These are phyloP conservation scores for Smutsia gigantea DNA, from an alignment of 2,797 vertebrate genomes.

Conservation along the genomic window DNA sequence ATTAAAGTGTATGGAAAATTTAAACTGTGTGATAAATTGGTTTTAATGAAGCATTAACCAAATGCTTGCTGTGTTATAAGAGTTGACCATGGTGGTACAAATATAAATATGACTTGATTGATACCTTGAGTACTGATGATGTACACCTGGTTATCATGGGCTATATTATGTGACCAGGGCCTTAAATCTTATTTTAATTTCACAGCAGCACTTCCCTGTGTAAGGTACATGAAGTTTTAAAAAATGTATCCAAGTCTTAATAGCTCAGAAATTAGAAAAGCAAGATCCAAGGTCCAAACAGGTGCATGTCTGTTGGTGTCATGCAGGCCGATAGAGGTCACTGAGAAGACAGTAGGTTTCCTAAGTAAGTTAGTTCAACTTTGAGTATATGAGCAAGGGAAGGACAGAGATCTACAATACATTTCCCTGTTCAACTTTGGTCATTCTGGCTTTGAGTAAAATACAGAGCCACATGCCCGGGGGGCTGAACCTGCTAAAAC, in stretches of 20 bases:
- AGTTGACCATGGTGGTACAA: background rate
- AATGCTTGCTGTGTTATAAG: background rate
- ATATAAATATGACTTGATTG: background rate
- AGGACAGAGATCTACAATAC: background rate
- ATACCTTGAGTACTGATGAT: background rate
- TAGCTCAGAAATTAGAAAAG: background rate
- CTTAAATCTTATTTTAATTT: slow-evolving; percentile 15
- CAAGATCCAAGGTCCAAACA: background rate
- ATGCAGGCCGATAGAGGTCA: background rate
- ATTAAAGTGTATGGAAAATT: background rate
- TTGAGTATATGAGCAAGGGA: background rate
- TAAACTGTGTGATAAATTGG: background rate
- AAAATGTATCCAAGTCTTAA: background rate
- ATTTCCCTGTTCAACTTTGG: background rate
- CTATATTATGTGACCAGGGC: background rate
- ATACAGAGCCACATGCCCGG: background rate
- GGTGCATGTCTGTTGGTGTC: no score
- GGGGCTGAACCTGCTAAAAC: background rate
- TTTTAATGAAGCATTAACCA: background rate
- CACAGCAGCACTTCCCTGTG: background rate
- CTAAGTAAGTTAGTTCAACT: background rate
- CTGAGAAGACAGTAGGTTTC: background rate
- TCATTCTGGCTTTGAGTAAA: background rate
- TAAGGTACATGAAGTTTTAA: background rate
- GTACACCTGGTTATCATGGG: background rate